phyloP scores from a whole-genome alignment of 2,888 invertebrate species.

The Megamerina dolium region DNA sequence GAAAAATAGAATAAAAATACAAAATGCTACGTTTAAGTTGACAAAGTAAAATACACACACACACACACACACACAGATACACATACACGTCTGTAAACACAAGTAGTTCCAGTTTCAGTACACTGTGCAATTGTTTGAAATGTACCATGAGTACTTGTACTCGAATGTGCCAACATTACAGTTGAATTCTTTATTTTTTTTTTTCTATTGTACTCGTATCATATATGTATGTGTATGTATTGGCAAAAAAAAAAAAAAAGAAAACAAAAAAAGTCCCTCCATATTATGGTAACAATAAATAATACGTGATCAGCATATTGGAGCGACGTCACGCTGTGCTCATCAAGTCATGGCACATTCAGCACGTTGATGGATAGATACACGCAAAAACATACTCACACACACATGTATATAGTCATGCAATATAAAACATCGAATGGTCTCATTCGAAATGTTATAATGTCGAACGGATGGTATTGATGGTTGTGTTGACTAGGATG shows the following conservation, averaged over 20 bases:
- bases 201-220: too few relatives aligned
- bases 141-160: constrained; percentile 4
- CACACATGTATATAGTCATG: constrained; percentile 1
- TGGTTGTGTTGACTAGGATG: background rate
- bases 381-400: constrained; percentile 16
- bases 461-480: background rate
- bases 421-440: too few relatives aligned
- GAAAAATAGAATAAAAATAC: background rate
- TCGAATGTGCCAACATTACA: background rate
- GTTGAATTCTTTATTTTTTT: background rate
- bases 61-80: too few relatives aligned
- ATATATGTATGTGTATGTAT: too few relatives aligned
- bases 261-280: constrained; percentile 35
- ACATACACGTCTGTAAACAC: too few relatives aligned
- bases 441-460: background rate
- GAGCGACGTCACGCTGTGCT: constrained; percentile 27
- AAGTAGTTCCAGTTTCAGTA: too few relatives aligned
- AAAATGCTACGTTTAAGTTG: too few relatives aligned
- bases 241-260: too few relatives aligned
- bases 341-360: constrained; percentile 22
- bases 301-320: constrained; percentile 47
- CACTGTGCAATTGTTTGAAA: constrained; percentile 20
- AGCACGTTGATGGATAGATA: background rate
- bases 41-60: too few relatives aligned
- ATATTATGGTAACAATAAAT: constrained; percentile 48